These are phyloP conservation scores for Euplagia quadripunctaria DNA, from an alignment of 2,888 invertebrate genomes.

Conservation along the genomic window DNA sequence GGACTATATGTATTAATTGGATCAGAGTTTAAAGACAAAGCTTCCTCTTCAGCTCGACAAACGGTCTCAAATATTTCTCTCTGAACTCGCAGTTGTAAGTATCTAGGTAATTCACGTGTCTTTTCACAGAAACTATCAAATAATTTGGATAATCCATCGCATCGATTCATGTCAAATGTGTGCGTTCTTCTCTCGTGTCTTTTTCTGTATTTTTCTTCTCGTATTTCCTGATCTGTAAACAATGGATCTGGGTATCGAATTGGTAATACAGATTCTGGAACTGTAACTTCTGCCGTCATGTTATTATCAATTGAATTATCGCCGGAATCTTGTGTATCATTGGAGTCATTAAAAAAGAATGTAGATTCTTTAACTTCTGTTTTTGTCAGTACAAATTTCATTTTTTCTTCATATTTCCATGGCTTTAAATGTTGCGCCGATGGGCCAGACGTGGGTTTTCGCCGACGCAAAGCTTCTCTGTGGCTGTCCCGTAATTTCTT, in stretches of 20 bases:
- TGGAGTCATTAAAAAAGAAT: neutral
- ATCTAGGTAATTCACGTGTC: conserved; percentile 53
- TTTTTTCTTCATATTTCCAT: conserved; percentile 49
- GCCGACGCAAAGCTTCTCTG: conserved; percentile 46
- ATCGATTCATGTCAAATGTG: conserved; percentile 23
- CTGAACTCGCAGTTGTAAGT: conserved; percentile 56
- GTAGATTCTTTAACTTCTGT: conserved; percentile 1
- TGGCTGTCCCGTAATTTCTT: conserved; percentile 49
- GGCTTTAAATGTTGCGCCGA: conserved; percentile 29
- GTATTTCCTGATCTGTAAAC: conserved; percentile 12
- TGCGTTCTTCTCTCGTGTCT: conserved; percentile 34
- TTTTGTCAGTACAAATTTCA: conserved; percentile 41
- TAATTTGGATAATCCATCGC: conserved; percentile 49
- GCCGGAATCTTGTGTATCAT: conserved; percentile 2
- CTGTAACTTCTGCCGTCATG: neutral
- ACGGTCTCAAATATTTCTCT: conserved; percentile 54
- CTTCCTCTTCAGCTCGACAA: conserved; percentile 51
- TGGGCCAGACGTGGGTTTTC: conserved; percentile 22
- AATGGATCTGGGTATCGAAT: neutral
- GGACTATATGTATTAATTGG: conserved; percentile 25
- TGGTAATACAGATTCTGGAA: neutral
- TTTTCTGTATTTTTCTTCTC: conserved; percentile 32
- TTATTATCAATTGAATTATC: conserved; percentile 8
- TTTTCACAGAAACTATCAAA: conserved; percentile 57
- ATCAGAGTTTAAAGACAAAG: conserved; percentile 26